A percentile compares a stretch with the other conserved stretches of the same genome.
Conservation (phyloP, 2,113 vertebrate genomes). For the Proterorhinus semilunaris region DNA sequence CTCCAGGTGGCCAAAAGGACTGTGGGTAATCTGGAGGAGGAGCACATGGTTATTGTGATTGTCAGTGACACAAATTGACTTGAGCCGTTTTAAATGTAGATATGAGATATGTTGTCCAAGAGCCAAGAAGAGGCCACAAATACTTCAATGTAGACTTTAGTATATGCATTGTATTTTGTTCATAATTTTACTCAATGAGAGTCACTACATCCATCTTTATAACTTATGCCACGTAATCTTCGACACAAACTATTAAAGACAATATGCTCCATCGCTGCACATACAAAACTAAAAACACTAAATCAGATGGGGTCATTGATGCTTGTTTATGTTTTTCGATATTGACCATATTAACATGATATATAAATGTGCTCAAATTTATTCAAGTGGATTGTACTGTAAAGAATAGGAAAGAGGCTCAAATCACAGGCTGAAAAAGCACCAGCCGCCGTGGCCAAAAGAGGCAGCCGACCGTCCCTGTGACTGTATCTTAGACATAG, state of each 20-base stretch:
- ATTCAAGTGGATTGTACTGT: slow-evolving; percentile 40
- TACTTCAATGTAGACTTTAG: slow-evolving; percentile 37
- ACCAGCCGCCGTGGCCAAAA: slow-evolving; percentile 13
- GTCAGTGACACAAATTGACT: slow-evolving; percentile 89
- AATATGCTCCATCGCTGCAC: not conserved
- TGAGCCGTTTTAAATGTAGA: not conserved
- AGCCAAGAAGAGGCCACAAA: slow-evolving; percentile 3
- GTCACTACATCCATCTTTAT: slow-evolving; percentile 32
- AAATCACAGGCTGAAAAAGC: slow-evolving; percentile 3
- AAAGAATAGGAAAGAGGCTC: not conserved
- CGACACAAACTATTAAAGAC: not conserved
- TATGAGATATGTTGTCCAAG: not conserved
- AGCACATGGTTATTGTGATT: slow-evolving; percentile 96
- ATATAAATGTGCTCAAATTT: not conserved
- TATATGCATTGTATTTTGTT: slow-evolving; percentile 30
- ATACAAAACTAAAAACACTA: slow-evolving; percentile 59
- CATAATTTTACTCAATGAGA: slow-evolving; percentile 7
- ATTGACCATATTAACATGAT: slow-evolving; percentile 5
- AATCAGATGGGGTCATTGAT: not conserved
- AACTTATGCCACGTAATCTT: not conserved
- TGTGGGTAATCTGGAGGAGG: slow-evolving; percentile 92
- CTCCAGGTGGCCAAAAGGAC: slow-evolving; percentile 91
- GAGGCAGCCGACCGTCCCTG: slow-evolving; percentile 14
- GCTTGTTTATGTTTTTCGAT: slow-evolving; percentile 34
- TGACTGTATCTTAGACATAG: slow-evolving; percentile 18